A percentile compares a stretch with the other conserved stretches of the same genome.
These are phyloP conservation scores for Acestrorhynchus altus DNA, from an alignment of 2,797 vertebrate species.

Conservation along the genomic window DNA sequence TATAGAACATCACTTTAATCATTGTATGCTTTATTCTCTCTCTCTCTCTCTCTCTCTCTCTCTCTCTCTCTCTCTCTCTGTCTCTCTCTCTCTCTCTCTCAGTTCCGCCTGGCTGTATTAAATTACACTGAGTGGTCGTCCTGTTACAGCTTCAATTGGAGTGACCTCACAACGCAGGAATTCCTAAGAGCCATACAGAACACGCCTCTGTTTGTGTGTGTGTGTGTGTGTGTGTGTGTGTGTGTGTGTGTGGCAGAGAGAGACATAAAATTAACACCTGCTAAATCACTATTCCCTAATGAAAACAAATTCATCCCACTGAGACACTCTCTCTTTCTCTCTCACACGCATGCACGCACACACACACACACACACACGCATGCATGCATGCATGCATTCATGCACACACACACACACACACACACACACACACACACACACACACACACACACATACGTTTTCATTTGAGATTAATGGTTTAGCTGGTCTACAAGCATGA, in stretches of 20 bases:
- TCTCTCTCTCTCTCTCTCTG: no score
- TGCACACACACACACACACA: background rate
- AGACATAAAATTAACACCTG: constrained; percentile 52
- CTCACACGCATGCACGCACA: constrained; percentile 13
- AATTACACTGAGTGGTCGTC: constrained; percentile 43
- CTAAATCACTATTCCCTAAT: constrained; percentile 44
- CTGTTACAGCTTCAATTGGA: constrained; percentile 44
- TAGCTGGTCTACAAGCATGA: no score
- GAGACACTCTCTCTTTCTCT: constrained; percentile 27
- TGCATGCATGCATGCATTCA: background rate
- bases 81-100: background rate
- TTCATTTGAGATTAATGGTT: no score
- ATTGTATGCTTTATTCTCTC: no score
- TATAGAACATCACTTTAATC: no score
- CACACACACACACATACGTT: no score
- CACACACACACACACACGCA: constrained; percentile 13
- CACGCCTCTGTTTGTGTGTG: background rate
- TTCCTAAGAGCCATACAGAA: constrained; percentile 39
- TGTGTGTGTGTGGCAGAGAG: background rate
- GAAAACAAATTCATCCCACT: constrained; percentile 41
- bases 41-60: no score
- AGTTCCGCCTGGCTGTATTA: constrained; percentile 40
- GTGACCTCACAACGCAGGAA: constrained; percentile 54
- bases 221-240: constrained; percentile 10
- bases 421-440: no score